Evolutionary conservation across 1,140 invertebrate genomes (phyloP).

Genomic region (Drosophila repleta): DNA sequence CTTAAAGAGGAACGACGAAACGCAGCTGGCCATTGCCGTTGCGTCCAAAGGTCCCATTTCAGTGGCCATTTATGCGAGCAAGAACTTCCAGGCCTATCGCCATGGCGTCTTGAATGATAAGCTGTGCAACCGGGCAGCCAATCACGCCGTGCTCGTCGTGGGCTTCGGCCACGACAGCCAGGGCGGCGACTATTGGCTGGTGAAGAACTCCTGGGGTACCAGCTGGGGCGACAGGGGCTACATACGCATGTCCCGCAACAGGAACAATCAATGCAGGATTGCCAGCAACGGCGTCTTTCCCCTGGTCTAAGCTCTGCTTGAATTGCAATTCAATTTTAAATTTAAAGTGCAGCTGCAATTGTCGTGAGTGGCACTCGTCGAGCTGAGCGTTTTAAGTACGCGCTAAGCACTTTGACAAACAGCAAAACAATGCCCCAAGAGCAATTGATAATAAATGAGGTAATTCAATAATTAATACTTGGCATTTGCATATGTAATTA

Average conservation of each 20-base stretch:
- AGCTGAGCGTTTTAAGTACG: conserved; percentile 8
- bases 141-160: conserved; percentile 87
- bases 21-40: conserved; percentile 86
- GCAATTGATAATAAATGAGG: not conserved
- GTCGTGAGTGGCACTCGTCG: conserved; percentile 10
- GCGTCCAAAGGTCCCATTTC: conserved; percentile 18
- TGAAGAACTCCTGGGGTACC: conserved; percentile 87
- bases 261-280: conserved; percentile 38
- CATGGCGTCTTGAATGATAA: conserved; percentile 3
- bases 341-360: conserved; percentile 2
- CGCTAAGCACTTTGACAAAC: conserved; percentile 11
- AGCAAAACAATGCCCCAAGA: not conserved
- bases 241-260: conserved; percentile 86
- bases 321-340: not conserved
- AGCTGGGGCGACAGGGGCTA: conserved; percentile 87
- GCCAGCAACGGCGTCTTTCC: conserved; percentile 1
- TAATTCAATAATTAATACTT: conserved; percentile 10
- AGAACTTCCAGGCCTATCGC: not conserved
- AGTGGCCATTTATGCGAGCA: not conserved
- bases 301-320: conserved; percentile 5
- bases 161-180: conserved; percentile 89
- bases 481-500: not conserved
- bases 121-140: conserved; percentile 53
- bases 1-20: conserved; percentile 87
- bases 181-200: conserved; percentile 86